Evolutionary conservation across 2,113 vertebrate species (phyloP).

Genomic region (Muntiacus reevesi): DNA sequence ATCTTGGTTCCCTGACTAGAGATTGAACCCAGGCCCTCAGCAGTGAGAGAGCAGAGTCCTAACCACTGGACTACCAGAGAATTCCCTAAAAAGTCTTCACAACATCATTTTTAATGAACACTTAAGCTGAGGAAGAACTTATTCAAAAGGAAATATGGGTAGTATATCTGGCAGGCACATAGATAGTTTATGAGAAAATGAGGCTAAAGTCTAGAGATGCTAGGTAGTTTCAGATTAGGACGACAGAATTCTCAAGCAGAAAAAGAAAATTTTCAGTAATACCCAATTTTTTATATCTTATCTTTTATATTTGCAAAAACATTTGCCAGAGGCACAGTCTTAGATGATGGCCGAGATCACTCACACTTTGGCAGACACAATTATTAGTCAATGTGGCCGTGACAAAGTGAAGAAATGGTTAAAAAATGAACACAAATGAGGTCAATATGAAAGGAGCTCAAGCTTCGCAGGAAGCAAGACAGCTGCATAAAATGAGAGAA

Average conservation of each 20-base stretch:
- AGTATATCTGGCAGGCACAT: neutral
- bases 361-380: neutral
- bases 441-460: neutral
- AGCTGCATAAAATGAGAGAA: neutral
- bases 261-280: neutral
- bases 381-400: neutral
- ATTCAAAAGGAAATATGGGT: slow-evolving; percentile 1
- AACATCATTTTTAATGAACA: slow-evolving; percentile 27
- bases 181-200: slow-evolving; percentile 12
- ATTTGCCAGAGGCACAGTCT: neutral
- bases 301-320: slow-evolving; percentile 7
- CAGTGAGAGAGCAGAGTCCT: neutral
- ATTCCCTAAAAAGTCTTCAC: slow-evolving; percentile 23
- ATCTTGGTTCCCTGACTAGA: neutral
- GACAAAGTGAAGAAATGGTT: neutral
- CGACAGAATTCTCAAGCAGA: neutral
- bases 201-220: neutral
- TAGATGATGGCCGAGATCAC: neutral
- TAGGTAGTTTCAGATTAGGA: neutral
- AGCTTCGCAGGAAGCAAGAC: neutral
- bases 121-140: neutral
- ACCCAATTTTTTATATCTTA: neutral
- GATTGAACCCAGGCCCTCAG: neutral
- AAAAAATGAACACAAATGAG: neutral
- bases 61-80: neutral